Base-by-base conservation (phyloP, 2,888 invertebrate species). In the Caenorhabditis virilis region DNA sequence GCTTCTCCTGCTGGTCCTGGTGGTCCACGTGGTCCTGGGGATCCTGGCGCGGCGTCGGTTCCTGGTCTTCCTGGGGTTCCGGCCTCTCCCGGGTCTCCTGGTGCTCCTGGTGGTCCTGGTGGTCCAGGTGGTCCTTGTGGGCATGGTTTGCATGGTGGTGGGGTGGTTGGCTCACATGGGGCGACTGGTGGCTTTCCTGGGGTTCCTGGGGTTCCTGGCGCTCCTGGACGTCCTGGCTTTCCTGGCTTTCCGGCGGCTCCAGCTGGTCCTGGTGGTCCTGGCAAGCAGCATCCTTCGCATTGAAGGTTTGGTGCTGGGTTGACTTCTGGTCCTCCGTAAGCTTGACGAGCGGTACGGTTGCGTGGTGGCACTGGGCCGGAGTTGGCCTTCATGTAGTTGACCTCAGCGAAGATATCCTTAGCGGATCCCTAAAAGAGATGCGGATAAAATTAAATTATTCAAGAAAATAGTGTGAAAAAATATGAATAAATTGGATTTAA, bases 331-430 rank as follows among this genome's bases (percentile, higher is more conserved):
- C 72, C 79, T 51, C 80, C 79, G 69, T 81, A 81, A 39, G 78
- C 64, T 63, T 81, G 82, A 77, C 82, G 81, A 54, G 78, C 71
- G 59, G 82, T 82, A 60, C 82, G 74, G 77, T 82, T 82, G 54
- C 69, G 69, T 61, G 72, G 71, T 49, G 73, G 71, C 23, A 74
- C 70, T 43, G 67, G 49, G 58, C 66, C 51, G 48, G 64, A 41
- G 64, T 69, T 69, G 58, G 63, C 65, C 72, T 82, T 82, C 82
- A 82, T 81, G 74, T 80, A 79, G 69, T 77, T 78, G 63, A 82
- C 82, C 66, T 82, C 82, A 30, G 78, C 74, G 71, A 76, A 82
- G 67, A 82, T 82, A 73, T 82, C 82, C 70, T 81, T 82, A 61
- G 82, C 82, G 35, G 82, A 82, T 56, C 82, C 81, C 82, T 80